Evolutionary conservation across 2,888 invertebrate genomes (phyloP), one percentile per base, ranked within the genome.

Genomic region (Microplitis manilae): DNA sequence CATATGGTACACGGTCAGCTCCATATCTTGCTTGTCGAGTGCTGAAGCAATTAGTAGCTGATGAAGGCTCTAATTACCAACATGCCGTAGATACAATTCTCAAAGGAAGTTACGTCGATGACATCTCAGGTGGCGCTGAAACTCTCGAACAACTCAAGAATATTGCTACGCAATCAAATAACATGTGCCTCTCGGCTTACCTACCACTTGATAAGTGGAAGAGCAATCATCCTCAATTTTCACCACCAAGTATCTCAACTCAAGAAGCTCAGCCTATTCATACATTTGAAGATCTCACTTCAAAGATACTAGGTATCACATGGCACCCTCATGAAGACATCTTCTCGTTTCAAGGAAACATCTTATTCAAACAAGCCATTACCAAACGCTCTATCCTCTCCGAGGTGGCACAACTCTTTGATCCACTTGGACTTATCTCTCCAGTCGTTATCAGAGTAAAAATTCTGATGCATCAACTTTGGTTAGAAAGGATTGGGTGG

Each of bases 371-470:
- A 9, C 1, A 41, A 8, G 41, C 7, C 7, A 15, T 77, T 20
- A 79, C 80, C 0, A 81, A 83, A 67, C 30, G 82, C 1, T 2
- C 40, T 0, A 70, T 79, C 5, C 38, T 81, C 0, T 81, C 81
- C 0, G 69, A 80, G 30, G 40, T 78, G 0, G 78, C 81, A 7
- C 76, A 76, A 17, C 50, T 83, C n/a, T 82, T 73, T 20, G 81
- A 82, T 61, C 81, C 81, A 5, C 68, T 82, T 0, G 80, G 80
- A 0, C 79, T 79, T 41, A n/a, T 79, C 0, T 20, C 80, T 1
- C 83, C 81, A 1, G 67, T 80, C 1, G 60, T 77, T 0, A 78
- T 82, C 7, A 62, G 64, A 13, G 81, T 80, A 0, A 82, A 83
- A 39, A 64, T 81, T 1, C 13, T 83, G 0, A 8, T 81, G 0